Percentiles rank a stretch among this genome's conserved stretches.
These are phyloP conservation scores for Oreotrochilus melanogaster DNA, from an alignment of 2,113 vertebrate species.

Conservation along the genomic window DNA sequence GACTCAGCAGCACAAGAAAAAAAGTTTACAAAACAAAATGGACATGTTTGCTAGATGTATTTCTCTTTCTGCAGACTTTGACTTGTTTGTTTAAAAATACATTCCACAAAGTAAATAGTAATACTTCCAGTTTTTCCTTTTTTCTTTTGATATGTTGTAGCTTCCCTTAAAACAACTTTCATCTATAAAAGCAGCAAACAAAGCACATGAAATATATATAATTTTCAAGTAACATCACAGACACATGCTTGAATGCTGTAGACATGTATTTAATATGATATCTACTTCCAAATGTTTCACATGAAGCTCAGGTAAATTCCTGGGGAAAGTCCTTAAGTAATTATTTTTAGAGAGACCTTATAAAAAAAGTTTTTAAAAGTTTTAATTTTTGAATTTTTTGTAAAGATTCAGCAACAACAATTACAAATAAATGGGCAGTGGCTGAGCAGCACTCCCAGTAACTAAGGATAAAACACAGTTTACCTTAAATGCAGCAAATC, in stretches of 20 bases:
- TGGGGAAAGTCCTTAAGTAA: not conserved
- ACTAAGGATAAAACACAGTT: not conserved
- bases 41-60: not conserved
- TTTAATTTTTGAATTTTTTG: not conserved
- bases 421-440: not conserved
- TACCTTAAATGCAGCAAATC: not conserved
- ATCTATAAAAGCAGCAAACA: not conserved
- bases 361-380: not conserved
- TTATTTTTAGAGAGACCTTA: not conserved
- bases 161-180: not conserved
- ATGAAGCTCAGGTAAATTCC: not conserved
- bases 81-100: not conserved
- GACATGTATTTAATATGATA: not conserved
- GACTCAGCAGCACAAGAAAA: not conserved
- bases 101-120: not conserved
- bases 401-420: not conserved
- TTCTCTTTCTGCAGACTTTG: not conserved
- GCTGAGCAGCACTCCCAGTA: not conserved
- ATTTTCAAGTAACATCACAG: not conserved
- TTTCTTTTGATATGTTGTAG: not conserved
- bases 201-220: not conserved
- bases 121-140: fast-evolving
- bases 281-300: not conserved
- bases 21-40: not conserved
- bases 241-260: not conserved